Conservation (phyloP, 1,140 invertebrate species). For the Gonioctena quinquepunctata region DNA sequence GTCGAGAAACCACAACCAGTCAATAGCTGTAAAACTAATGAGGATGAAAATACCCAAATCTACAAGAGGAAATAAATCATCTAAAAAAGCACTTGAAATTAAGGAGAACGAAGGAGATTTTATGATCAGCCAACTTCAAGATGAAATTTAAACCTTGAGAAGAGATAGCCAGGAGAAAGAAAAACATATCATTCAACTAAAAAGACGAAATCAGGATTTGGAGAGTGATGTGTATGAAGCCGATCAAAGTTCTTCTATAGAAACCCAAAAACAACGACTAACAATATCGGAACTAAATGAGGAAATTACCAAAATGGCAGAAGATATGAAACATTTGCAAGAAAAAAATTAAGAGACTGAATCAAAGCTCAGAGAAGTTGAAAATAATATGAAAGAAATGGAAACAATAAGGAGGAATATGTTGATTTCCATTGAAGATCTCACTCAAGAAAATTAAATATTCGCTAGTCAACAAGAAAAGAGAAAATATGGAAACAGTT, state of each 20-base stretch:
- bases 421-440: constrained; percentile 3
- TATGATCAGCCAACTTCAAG: neutral
- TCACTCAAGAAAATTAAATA: neutral
- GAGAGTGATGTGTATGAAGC: neutral
- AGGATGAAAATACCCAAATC: neutral
- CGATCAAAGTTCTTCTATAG: neutral
- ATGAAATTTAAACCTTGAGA: neutral
- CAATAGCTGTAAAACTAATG: neutral
- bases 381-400: neutral
- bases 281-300: neutral
- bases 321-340: neutral
- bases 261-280: neutral
- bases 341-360: neutral
- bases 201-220: neutral
- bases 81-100: neutral
- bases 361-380: neutral
- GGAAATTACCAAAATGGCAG: neutral
- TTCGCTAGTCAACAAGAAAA: neutral
- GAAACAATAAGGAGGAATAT: neutral
- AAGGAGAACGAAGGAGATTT: neutral
- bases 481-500: neutral
- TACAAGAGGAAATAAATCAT: neutral
- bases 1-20: neutral
- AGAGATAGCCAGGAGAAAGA: neutral
- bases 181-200: neutral